Percentiles rank a stretch among this genome's conserved stretches.
Evolutionary conservation across 2,888 invertebrate genomes (phyloP).

Genomic region (Trissonchulus sp.): DNA sequence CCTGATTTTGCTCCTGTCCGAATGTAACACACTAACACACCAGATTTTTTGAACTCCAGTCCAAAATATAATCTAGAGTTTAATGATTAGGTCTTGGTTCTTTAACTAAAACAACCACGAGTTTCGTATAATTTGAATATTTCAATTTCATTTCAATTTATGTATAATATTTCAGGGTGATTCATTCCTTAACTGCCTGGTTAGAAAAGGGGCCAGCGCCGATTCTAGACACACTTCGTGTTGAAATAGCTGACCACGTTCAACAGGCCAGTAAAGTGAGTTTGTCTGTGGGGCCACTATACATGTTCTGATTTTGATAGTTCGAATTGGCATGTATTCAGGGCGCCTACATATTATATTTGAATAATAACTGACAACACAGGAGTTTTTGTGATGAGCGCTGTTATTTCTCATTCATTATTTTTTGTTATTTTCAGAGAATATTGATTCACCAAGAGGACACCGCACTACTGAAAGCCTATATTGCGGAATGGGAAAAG

Average conservation of each 20-base stretch:
- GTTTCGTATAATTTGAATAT: no score
- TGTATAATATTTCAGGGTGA: conserved; percentile 61
- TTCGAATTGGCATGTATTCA: no score
- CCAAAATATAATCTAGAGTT: no score
- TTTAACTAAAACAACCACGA: no score
- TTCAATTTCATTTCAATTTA: no score
- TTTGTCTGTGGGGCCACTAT: no score
- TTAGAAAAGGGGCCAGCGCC: conserved; percentile 87
- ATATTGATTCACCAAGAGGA: conserved; percentile 87
- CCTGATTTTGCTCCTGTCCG: no score
- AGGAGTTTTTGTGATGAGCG: conserved; percentile 49
- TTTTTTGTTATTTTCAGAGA: conserved; percentile 55
- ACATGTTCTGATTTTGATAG: no score
- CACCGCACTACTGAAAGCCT: conserved; percentile 86
- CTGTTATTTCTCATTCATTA: background rate
- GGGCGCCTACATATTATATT: no score
- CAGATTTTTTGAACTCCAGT: no score
- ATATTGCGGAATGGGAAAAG: conserved; percentile 95
- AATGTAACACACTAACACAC: no score
- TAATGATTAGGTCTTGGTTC: no score
- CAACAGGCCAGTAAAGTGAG: conserved; percentile 16
- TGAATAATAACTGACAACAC: background rate
- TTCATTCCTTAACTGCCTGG: conserved; percentile 93
- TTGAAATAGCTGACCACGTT: conserved; percentile 60
- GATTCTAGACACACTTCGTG: conserved; percentile 77